Percentiles rank a stretch among this genome's conserved stretches.
Evolutionary conservation across 1,140 invertebrate species (phyloP).

Genomic region (Ganaspis sp.): DNA sequence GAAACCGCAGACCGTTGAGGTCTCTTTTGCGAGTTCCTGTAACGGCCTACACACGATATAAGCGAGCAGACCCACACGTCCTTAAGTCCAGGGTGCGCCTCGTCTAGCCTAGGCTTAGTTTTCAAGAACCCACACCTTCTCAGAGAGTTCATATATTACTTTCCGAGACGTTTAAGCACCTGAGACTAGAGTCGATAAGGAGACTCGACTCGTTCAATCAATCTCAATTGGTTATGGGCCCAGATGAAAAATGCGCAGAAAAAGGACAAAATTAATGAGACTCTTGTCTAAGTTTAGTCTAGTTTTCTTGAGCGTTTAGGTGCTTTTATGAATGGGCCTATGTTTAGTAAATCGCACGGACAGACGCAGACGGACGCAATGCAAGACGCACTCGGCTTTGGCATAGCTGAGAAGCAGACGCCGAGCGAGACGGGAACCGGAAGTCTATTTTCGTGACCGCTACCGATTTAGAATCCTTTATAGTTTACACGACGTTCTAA

Average conservation of each 20-base stretch:
- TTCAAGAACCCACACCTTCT: neutral
- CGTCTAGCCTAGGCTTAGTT: neutral
- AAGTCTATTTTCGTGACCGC: constrained; percentile 74
- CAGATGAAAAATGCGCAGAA: neutral
- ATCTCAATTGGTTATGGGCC: neutral
- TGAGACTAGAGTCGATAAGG: constrained; percentile 7
- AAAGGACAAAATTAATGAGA: neutral
- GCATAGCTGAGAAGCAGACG: constrained; percentile 65
- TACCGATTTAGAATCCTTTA: constrained; percentile 76
- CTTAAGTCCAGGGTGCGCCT: neutral
- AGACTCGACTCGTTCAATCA: neutral
- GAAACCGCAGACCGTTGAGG: constrained; percentile 12
- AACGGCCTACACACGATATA: neutral
- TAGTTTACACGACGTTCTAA: constrained; percentile 65
- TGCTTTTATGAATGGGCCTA: constrained; percentile 64
- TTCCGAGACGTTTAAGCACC: constrained; percentile 19
- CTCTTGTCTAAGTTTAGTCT: constrained; percentile 49
- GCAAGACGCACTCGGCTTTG: constrained; percentile 52
- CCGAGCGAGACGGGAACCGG: constrained; percentile 73
- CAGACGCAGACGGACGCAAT: constrained; percentile 42
- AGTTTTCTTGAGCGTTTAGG: constrained; percentile 49
- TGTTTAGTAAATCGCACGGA: constrained; percentile 59
- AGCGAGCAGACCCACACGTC: neutral
- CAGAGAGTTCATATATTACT: neutral
- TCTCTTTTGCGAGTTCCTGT: constrained; percentile 21